Evolutionary conservation across 2,113 vertebrate genomes (phyloP).

Genomic region (Pelodiscus sinensis): DNA sequence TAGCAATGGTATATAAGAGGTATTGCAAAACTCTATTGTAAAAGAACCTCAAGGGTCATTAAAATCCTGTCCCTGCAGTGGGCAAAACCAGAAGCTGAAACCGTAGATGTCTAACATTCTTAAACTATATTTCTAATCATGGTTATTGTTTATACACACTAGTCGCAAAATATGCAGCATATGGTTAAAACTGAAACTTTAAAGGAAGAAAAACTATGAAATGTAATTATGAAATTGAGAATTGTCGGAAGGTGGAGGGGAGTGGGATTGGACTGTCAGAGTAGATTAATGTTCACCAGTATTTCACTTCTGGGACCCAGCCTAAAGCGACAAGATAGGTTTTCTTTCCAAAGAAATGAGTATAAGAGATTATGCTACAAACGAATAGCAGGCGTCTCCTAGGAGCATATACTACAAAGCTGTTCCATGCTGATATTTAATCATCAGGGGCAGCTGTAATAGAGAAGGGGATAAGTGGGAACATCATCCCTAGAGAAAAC

Average conservation of each 20-base stretch:
- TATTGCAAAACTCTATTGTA: background rate
- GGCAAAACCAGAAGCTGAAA: background rate
- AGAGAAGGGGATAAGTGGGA: slow-evolving; percentile 58
- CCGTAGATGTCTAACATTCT: background rate
- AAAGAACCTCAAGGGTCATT: background rate
- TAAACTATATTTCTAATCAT: background rate
- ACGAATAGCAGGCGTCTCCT: slow-evolving; percentile 74
- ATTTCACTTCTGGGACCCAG: slow-evolving; percentile 76
- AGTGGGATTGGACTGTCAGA: slow-evolving; percentile 71
- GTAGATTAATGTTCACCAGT: slow-evolving; percentile 71
- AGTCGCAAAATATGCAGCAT: background rate
- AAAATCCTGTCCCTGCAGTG: background rate
- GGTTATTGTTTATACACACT: background rate
- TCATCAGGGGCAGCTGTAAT: slow-evolving; percentile 79
- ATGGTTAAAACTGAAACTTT: slow-evolving; percentile 27
- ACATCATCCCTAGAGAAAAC: slow-evolving; percentile 57
- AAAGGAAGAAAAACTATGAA: slow-evolving; percentile 50
- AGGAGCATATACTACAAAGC: slow-evolving; percentile 75
- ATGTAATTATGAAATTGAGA: slow-evolving; percentile 70
- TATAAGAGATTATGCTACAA: slow-evolving; percentile 79
- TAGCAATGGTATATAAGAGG: background rate
- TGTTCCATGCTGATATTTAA: slow-evolving; percentile 76
- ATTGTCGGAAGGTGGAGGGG: slow-evolving; percentile 51
- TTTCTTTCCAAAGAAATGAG: slow-evolving; percentile 80
- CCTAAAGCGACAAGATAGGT: slow-evolving; percentile 74